These are phyloP conservation scores for Zosterops japonicus DNA, from an alignment of 2,113 vertebrate species.

Conservation along the genomic window DNA sequence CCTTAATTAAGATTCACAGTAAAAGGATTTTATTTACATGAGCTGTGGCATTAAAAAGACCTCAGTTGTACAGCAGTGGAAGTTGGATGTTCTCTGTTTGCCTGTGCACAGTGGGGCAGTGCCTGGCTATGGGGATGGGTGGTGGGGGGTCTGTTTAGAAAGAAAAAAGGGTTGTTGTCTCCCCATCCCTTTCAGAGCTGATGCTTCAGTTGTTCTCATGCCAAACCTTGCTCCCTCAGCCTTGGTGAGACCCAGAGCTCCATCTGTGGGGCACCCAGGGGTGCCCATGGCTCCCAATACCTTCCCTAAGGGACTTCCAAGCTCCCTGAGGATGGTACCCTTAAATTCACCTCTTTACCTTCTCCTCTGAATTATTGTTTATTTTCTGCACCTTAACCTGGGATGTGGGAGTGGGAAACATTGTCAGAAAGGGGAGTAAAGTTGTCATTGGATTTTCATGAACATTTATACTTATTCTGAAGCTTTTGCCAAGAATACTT, in stretches of 20 bases:
- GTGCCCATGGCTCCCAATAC: rapidly evolving
- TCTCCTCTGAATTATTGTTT: not conserved
- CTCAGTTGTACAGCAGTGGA: rapidly evolving
- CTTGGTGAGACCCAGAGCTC: rapidly evolving
- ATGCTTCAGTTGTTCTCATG: not conserved
- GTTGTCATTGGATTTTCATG: rapidly evolving
- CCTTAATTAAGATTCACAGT: constrained; percentile 53
- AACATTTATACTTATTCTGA: not conserved
- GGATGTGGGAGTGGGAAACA: rapidly evolving
- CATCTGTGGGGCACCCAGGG: rapidly evolving
- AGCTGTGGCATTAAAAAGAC: not conserved
- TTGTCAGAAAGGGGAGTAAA: not conserved
- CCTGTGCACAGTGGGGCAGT: rapidly evolving
- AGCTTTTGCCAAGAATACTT: not conserved
- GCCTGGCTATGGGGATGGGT: not conserved
- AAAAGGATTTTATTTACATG: constrained; percentile 54
- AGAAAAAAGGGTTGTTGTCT: not conserved
- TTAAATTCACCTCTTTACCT: not conserved
- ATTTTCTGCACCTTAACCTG: not conserved
- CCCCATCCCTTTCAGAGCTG: rapidly evolving
- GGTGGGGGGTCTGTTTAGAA: not conserved
- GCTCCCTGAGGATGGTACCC: rapidly evolving
- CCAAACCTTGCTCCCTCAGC: not conserved
- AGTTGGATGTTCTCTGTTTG: not conserved
- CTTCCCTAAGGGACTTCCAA: not conserved